Conservation (phyloP, 2,888 invertebrate genomes). For the Hipparchia semele region DNA sequence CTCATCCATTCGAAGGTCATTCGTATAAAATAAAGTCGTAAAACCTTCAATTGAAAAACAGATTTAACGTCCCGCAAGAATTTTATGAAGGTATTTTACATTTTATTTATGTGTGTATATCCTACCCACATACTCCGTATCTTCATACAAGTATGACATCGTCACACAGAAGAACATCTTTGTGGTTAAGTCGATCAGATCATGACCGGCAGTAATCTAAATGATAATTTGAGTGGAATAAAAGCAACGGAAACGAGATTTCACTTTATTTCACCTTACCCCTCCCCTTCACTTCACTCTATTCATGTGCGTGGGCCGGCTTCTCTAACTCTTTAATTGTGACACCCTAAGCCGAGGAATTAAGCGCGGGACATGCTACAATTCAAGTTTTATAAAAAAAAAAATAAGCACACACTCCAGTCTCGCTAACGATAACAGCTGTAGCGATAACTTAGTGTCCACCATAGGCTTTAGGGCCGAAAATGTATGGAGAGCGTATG, state of each 20-base stretch:
- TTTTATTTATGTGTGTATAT: not conserved
- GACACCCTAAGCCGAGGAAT: not conserved
- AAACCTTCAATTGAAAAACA: conserved; percentile 30
- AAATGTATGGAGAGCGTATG: no score
- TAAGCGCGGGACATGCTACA: not conserved
- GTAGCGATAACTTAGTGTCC: no score
- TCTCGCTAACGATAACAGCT: no score
- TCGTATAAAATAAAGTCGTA: conserved; percentile 25
- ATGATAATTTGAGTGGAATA: not conserved
- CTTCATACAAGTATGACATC: not conserved
- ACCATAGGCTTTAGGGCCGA: no score
- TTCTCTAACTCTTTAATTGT: not conserved
- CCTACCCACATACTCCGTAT: no score
- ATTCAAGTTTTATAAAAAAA: not conserved
- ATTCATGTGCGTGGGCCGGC: not conserved
- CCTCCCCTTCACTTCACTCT: not conserved
- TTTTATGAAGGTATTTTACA: conserved; percentile 15
- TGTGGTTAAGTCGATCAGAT: not conserved
- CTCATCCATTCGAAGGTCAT: conserved; percentile 23
- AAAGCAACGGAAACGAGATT: not conserved
- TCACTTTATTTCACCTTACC: not conserved
- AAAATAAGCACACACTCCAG: not conserved
- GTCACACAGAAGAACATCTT: not conserved
- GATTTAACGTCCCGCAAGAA: conserved; percentile 17
- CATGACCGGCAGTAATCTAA: conserved; percentile 1